Conservation (phyloP, 1,140 invertebrate species). For the Papilio polytes region DNA sequence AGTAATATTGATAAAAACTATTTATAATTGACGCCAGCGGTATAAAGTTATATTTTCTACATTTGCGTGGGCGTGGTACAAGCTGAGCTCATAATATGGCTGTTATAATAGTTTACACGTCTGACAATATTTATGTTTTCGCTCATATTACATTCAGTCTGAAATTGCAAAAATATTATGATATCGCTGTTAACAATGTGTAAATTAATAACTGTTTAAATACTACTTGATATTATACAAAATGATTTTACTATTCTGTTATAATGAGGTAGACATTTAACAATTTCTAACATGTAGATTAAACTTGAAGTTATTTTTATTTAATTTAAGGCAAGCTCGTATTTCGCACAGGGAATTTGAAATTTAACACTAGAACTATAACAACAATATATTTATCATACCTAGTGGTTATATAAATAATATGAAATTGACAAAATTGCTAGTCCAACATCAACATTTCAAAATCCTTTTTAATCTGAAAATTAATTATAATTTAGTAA, state of each 20-base stretch:
- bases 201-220: not conserved
- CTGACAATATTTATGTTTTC: conserved; percentile 31
- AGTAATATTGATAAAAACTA: conserved; percentile 41
- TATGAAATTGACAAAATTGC: no score
- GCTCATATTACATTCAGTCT: not conserved
- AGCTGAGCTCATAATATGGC: not conserved
- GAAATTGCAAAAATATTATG: not conserved
- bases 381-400: no score
- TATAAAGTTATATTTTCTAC: conserved; percentile 24
- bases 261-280: no score
- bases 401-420: no score
- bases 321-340: no score
- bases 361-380: no score
- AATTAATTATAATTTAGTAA: not conserved
- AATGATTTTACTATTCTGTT: no score
- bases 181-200: not conserved
- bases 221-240: no score
- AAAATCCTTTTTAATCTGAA: not conserved
- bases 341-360: no score
- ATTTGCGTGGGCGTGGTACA: conserved; percentile 40
- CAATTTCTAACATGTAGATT: no score
- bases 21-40: conserved; percentile 44
- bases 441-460: not conserved
- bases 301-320: no score
- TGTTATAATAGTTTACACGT: not conserved